These are phyloP conservation scores for Pelobates cultripes DNA, from an alignment of 2,797 vertebrate genomes.

Conservation along the genomic window DNA sequence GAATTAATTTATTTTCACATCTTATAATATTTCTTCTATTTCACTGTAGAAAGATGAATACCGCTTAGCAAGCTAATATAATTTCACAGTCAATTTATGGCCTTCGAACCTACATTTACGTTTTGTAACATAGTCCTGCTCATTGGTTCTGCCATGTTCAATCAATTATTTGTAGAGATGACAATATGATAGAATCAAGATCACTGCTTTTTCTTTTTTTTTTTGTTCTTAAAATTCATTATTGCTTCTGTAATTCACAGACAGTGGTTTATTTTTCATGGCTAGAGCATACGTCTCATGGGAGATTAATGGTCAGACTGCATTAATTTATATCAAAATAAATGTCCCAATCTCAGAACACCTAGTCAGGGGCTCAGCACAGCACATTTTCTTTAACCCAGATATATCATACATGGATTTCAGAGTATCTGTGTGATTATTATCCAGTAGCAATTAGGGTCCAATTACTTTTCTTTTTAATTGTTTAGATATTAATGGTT, in stretches of 20 bases:
- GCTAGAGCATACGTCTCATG: slow-evolving; percentile 67
- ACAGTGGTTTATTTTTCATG: slow-evolving; percentile 69
- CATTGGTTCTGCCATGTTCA: neutral
- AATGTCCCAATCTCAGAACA: slow-evolving; percentile 64
- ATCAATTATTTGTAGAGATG: slow-evolving; percentile 6
- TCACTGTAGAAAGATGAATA: neutral
- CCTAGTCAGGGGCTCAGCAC: slow-evolving; percentile 70
- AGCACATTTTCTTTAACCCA: slow-evolving; percentile 58
- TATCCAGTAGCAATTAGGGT: neutral
- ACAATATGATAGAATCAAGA: slow-evolving; percentile 24
- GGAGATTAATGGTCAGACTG: slow-evolving; percentile 69
- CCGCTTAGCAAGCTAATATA: slow-evolving; percentile 3
- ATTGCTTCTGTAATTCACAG: slow-evolving; percentile 66
- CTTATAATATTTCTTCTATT: slow-evolving; percentile 16
- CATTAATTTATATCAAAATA: slow-evolving; percentile 72
- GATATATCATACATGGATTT: slow-evolving; percentile 52
- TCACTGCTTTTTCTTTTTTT: slow-evolving; percentile 14
- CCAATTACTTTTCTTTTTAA: no score
- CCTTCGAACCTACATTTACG: slow-evolving; percentile 10
- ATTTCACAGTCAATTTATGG: slow-evolving; percentile 12
- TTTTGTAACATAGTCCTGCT: neutral
- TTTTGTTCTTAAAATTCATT: slow-evolving; percentile 70
- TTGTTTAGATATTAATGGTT: no score
- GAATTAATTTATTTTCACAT: neutral
- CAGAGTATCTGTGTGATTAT: slow-evolving; percentile 39